Evolutionary conservation across 1,140 invertebrate genomes (phyloP), one percentile per base, ranked within the genome.

Genomic region (Eciton burchellii): DNA sequence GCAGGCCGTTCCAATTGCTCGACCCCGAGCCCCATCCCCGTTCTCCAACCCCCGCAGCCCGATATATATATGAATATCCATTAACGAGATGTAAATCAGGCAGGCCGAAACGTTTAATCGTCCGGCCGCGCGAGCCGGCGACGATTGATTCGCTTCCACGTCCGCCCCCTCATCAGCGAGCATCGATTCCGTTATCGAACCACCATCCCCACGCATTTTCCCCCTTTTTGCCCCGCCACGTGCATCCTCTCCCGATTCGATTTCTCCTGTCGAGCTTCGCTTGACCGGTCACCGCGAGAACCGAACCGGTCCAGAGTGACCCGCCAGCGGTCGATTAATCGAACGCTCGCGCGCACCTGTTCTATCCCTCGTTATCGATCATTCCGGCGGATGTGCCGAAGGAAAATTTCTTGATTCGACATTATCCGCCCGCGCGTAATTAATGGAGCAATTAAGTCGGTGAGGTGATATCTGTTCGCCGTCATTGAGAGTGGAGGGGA

Each of bases 51-150:
- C 68, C 56, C 16, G 41, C 24, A 29, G 24, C 54, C 79, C 62
- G 87, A 90, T 89, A 83, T 59, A 35, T 6, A 56, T 83, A 88
- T 84, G 89, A 90, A 88, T 90, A 87, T 89, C 86, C 88, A 90
- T 88, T 89, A 89, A 87, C 65, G 72, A 63, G 70, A 52, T 65
- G 83, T 84, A 88, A 90, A 90, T 88, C 83, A 90, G 72, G 19
- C 66, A 29, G 45, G 24, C 52, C 45, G 85, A 87, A 84, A 85
- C 82, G 82, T 89, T 91, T 89, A 90, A 90, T 86, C 88, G 85
- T 56, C 52, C 65, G 49, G 82, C 19, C 77, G 72, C 70, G 66
- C 60, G 59, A 77, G 52, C 19, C 41, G 16, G 26, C 60, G 76
- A 62, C 12, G 59, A 82, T 76, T 87, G 82, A 87, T 89, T 85